Base-by-base conservation (phyloP, 1,140 invertebrate genomes). In the Wiebesia pumilae region DNA sequence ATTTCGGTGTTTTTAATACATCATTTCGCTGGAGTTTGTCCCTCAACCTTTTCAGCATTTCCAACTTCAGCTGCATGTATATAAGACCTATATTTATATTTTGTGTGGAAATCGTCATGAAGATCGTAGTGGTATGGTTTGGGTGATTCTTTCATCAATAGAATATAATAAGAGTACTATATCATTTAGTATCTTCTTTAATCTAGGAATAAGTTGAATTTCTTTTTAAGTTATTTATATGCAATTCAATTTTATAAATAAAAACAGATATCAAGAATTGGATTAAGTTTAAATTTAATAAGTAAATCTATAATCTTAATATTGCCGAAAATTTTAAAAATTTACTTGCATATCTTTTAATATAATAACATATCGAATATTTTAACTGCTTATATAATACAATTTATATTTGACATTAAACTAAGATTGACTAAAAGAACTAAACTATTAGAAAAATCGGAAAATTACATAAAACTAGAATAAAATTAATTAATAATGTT, bases 11-110 rank as follows among this genome's bases (percentile, higher is more conserved):
- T 86, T 94, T 94, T 75, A 97, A 92, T 35, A 94, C 91, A 82
- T 96, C 94, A 30, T 95, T 94, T 30, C 92, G 88, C 73, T 93
- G 89, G 90, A 96, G 94, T 69, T 93, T 91, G 24, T 91, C 85
- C 80, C 95, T 94, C 33, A 96, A 89, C 43, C 94, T 94, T 16
- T 94, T 93, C 88, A 97, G 89, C 87, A 97, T 93, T 85, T 95
- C 93, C 83, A 95, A 91, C 91, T 97, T 97, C 12, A 95, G 89
- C 95, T 96, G 87, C 88, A 91, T 47, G 88, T 83, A 75, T 81
- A 84, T 33, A 88, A 86, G 78, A 88, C 67, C 82, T 54, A 88
- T 83, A 51, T 81, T 65, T 40, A 85, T 73, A 69, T 78, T 79
- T 79, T 47, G 67, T 81, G 67, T 73, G 77, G n/a, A 40, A 79